Evolutionary conservation across 1,140 invertebrate genomes (phyloP).

Genomic region (Mesaphorura yosii): DNA sequence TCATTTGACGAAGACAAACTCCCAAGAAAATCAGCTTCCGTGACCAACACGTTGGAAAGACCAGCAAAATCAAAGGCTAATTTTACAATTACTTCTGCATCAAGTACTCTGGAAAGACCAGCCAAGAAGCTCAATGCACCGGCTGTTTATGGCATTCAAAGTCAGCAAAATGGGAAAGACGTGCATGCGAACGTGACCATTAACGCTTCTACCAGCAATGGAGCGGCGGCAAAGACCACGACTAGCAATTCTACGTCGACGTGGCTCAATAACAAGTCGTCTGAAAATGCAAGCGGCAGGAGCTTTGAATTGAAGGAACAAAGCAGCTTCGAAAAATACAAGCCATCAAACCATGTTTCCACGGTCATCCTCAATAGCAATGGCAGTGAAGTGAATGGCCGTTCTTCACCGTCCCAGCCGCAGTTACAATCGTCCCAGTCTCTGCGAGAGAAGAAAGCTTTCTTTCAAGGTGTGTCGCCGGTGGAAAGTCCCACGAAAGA

Average conservation of each 20-base stretch:
- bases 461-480: conserved; percentile 28
- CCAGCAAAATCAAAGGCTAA: not conserved
- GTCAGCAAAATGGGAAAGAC: not conserved
- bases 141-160: not conserved
- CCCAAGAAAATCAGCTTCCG: not conserved
- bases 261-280: too few species aligned
- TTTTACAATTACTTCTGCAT: conserved; percentile 6
- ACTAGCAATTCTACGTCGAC: too few species aligned
- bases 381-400: too few species aligned
- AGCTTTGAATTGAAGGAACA: not conserved
- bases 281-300: not conserved
- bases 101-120: conserved; percentile 5
- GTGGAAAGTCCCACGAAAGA: conserved; percentile 24
- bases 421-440: too few species aligned
- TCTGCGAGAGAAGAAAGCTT: conserved; percentile 20
- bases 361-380: too few species aligned
- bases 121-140: not conserved
- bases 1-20: not conserved
- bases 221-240: not conserved
- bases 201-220: not conserved
- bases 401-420: too few species aligned
- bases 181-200: not conserved
- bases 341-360: too few species aligned
- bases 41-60: conserved; percentile 4
- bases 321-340: conserved; percentile 4